These are phyloP conservation scores for Vulpes ferrilata DNA, from an alignment of 2,113 vertebrate species.

Conservation along the genomic window DNA sequence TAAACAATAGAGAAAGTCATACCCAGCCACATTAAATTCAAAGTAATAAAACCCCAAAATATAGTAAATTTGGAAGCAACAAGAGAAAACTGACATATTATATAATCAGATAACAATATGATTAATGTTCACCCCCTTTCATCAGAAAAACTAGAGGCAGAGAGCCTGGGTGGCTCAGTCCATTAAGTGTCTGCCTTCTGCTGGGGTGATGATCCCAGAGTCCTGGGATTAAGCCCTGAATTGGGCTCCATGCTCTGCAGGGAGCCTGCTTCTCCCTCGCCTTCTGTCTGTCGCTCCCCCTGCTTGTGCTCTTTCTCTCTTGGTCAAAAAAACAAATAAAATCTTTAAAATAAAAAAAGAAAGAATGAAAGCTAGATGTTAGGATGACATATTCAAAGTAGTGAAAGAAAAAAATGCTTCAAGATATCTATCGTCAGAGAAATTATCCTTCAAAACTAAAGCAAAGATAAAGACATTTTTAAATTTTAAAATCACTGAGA, in stretches of 20 bases:
- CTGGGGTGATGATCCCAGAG: no score
- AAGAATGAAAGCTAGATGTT: neutral
- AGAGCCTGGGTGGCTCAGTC: no score
- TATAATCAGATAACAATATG: neutral
- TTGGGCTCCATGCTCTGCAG: no score
- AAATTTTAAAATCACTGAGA: conserved; percentile 10
- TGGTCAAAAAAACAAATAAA: no score
- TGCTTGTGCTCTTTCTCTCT: no score
- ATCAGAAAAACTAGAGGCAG: neutral
- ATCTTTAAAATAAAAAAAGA: no score
- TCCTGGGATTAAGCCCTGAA: no score
- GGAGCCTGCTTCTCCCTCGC: no score
- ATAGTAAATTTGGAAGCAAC: neutral
- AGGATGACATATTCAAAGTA: neutral
- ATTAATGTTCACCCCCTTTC: neutral
- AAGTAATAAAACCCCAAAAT: neutral
- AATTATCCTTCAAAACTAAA: neutral
- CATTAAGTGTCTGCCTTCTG: no score
- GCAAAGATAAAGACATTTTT: neutral
- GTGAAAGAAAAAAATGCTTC: conserved; percentile 3
- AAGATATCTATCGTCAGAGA: neutral
- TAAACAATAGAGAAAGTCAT: neutral
- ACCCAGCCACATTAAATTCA: neutral
- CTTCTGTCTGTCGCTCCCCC: no score
- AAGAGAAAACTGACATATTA: neutral